Evolutionary conservation across 2,888 invertebrate species (phyloP).

Genomic region (Agrotis ipsilon): DNA sequence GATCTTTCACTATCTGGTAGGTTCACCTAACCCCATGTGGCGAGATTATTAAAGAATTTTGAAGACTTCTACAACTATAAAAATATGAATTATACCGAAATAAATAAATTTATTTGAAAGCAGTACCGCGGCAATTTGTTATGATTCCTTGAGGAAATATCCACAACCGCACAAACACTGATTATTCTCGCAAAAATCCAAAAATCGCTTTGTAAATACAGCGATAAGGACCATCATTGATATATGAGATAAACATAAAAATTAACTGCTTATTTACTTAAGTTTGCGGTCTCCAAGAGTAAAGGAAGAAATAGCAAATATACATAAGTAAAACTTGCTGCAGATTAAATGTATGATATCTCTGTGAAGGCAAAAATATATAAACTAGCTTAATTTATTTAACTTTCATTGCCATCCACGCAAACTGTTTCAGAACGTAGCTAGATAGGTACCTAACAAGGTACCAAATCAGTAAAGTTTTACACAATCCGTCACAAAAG

Average conservation of each 20-base stretch:
- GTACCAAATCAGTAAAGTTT: background rate
- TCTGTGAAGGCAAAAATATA: too few species aligned
- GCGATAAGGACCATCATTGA: background rate
- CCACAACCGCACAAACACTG: conserved; percentile 3
- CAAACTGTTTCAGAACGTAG: background rate
- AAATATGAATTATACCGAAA: too few species aligned
- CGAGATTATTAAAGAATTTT: too few species aligned
- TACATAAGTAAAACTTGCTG: background rate
- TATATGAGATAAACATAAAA: conserved; percentile 4
- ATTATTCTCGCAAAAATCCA: conserved; percentile 12
- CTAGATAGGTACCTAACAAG: too few species aligned
- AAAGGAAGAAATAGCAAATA: too few species aligned
- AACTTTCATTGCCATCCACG: background rate
- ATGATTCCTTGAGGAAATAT: conserved; percentile 31
- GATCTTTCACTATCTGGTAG: too few species aligned
- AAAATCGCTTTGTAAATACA: conserved; percentile 20
- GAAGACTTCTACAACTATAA: too few species aligned
- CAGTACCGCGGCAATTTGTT: conserved; percentile 1
- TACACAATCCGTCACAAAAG: background rate
- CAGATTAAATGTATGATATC: background rate
- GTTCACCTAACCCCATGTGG: too few species aligned
- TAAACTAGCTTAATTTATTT: background rate
- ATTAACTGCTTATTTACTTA: conserved; percentile 1
- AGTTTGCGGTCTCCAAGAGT: background rate
- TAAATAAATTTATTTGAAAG: too few species aligned